Base-by-base conservation (phyloP, 2,113 vertebrate species). In the Oncorhynchus tshawytscha region DNA sequence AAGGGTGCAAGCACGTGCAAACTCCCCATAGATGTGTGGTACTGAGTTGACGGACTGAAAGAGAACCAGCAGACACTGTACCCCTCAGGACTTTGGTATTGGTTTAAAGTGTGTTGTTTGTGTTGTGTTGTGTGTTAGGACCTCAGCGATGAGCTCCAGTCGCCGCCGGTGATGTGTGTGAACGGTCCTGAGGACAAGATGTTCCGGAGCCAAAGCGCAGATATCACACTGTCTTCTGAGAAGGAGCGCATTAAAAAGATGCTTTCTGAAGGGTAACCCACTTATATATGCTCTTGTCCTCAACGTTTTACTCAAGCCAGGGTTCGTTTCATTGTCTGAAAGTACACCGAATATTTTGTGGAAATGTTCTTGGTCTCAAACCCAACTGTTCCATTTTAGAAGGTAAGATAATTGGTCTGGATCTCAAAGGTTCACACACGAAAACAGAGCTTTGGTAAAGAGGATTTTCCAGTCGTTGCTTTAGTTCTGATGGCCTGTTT, bases 171-270 rank as follows among this genome's bases (percentile, higher is more conserved):
- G 88, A 91, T 93, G 91, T 93, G 92, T n/a, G 86, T 95, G 87
- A 99, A 99, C 0, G 97, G 97, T 4, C 96, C 97, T 0, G 93
- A 99, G 31, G 97, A 99, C 12, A 99, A 99, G 59, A 79, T 99
- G 0, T 98, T 96, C 88, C 94, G 97, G 27, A 99, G 97, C 88
- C 97, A 97, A 81, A 98, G 97, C 1, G 97, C 97, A 0, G 97
- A 99, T 5, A 94, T 95, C 68, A 97, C 97, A 4, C 93, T 96
- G 6, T 92, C 92, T 0, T 92, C 96, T 0, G 97, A 99, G 88
- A 95, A 96, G 72, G 97, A 99, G 86, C 88, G 97, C 49, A 95
- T 99, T 34, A 99, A 96, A 88, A 98, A 98, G 93, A 99, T 99
- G 97, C 93, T 99, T 2, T 98, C 97, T 0, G 97, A 99, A 88